Evolutionary conservation across 2,797 vertebrate genomes (phyloP).

Genomic region (Aulostomus chinensis): DNA sequence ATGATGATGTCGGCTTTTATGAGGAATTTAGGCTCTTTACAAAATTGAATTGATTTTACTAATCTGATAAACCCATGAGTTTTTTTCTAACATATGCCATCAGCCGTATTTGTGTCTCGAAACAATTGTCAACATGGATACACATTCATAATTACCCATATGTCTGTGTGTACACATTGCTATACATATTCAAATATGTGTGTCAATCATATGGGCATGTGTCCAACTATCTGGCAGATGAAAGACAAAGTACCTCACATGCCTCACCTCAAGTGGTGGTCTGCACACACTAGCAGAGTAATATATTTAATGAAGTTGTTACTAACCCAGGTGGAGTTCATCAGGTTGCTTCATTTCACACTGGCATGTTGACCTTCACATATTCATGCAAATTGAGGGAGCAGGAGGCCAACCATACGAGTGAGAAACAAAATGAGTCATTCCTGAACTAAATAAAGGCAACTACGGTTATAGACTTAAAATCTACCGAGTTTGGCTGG

Average conservation of each 20-base stretch:
- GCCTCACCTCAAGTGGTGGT: slow-evolving; percentile 22
- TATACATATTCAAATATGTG: not conserved
- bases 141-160: not conserved
- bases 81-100: slow-evolving; percentile 6
- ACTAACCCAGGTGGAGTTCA: slow-evolving; percentile 57
- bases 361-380: slow-evolving; percentile 65
- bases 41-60: slow-evolving; percentile 2
- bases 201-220: not conserved
- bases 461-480: too few species aligned
- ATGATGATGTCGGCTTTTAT: slow-evolving; percentile 7
- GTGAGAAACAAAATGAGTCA: slow-evolving; percentile 6
- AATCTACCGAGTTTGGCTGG: too few species aligned
- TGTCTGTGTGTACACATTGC: not conserved
- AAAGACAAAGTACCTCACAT: slow-evolving; percentile 7
- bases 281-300: slow-evolving; percentile 35
- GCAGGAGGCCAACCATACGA: slow-evolving; percentile 12
- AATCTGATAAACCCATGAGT: slow-evolving; percentile 15
- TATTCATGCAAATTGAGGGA: slow-evolving; percentile 65
- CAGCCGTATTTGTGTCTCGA: not conserved
- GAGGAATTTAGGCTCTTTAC: slow-evolving; percentile 8
- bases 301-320: slow-evolving; percentile 70
- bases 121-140: slow-evolving; percentile 1
- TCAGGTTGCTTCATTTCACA: slow-evolving; percentile 66
- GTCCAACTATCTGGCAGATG: slow-evolving; percentile 34
- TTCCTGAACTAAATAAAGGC: not conserved